Base-by-base conservation (phyloP, 2,113 vertebrate species). In the Sinocyclocheilus maitianheensis region DNA sequence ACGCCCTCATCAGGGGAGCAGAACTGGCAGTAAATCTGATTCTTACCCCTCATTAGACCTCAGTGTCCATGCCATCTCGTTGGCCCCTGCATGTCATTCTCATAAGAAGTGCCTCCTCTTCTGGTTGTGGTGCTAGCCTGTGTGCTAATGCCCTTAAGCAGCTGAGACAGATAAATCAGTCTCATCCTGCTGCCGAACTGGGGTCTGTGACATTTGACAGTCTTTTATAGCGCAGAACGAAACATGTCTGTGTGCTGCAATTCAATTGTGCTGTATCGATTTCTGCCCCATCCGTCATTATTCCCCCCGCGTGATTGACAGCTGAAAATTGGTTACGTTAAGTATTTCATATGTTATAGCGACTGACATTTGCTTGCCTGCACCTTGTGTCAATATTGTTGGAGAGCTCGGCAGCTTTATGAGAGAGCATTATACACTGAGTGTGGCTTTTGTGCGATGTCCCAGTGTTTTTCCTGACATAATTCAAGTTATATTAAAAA, bases 311-410 rank as follows among this genome's bases (percentile, higher is more conserved):
- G 90, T 99, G 98, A 99, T 97, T 99, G 98, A 99, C 98, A 99
- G 98, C 93, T 96, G 96, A 97, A 98, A 98, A 99, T 99, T 99
- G 98, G 97, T 98, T 97, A 99, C 97, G 96, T 98, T 99, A 99
- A 98, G 97, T 96, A 99, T 99, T 99, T 99, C 98, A 99, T 99
- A 99, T 99, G 98, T 99, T 98, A 97, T 99, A 97, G 96, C 96
- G 95, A 94, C 96, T 98, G 98, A 98, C 97, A 98, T 99, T 98
- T 99, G 97, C 98, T 99, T 98, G 97, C 96, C 96, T 96, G 96
- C 96, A 96, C 95, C 93, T 95, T 97, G 95, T 97, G 97, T 99
- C 98, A 99, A 99, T 99, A 99, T 98, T 99, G 97, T 97, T 97
- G 96, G 95, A 97, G 97, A 97, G 97, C 96, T 97, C 96, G 97